Evolutionary conservation across 2,113 vertebrate genomes (phyloP).

Genomic region (Sinosuthora webbiana): DNA sequence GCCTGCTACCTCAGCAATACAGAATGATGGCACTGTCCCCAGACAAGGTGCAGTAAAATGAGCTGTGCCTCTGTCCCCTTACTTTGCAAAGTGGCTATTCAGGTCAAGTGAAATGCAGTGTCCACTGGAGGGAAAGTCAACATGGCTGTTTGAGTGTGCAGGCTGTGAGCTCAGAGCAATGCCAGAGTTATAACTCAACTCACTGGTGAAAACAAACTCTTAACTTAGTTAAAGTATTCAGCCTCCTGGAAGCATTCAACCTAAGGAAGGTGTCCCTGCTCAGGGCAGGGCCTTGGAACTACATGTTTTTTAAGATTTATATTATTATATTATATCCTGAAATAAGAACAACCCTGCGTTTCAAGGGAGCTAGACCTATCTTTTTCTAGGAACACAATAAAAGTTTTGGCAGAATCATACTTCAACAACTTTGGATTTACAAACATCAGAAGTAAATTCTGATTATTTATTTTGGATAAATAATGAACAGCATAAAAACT

Average conservation of each 20-base stretch:
- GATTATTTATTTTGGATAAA: slow-evolving; percentile 74
- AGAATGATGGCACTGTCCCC: background rate
- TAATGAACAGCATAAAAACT: slow-evolving; percentile 68
- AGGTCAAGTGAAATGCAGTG: background rate
- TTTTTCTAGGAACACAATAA: background rate
- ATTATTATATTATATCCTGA: background rate
- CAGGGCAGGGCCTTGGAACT: background rate
- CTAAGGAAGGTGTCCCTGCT: background rate
- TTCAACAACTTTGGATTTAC: background rate
- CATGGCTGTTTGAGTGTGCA: background rate
- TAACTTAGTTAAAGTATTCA: background rate
- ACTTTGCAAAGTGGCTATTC: background rate
- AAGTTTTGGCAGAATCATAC: background rate
- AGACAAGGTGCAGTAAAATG: background rate
- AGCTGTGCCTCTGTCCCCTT: background rate
- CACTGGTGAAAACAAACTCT: background rate
- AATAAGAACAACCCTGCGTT: background rate
- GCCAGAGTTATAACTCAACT: background rate
- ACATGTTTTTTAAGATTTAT: background rate
- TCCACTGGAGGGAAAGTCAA: background rate
- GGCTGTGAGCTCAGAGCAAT: background rate
- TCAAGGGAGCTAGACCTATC: background rate
- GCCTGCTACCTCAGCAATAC: background rate
- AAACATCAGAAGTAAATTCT: slow-evolving; percentile 59
- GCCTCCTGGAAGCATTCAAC: background rate